phyloP scores from a whole-genome alignment of 64 coral and sea anemone species.

The Dendronephthya gigantea region DNA sequence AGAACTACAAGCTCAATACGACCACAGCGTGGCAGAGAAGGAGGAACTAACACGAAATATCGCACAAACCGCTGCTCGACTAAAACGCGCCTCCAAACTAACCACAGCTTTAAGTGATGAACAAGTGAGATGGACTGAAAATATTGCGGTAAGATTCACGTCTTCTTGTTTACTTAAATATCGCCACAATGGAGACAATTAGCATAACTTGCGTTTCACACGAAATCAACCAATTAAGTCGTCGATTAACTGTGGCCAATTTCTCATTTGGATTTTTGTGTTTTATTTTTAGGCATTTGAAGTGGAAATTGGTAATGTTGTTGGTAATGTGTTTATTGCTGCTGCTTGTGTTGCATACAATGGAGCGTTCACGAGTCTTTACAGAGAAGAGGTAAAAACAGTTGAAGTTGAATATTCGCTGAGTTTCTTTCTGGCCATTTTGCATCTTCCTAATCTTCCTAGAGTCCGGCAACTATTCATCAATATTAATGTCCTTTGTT shows the following conservation, averaged over 20 bases:
- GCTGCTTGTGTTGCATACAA: constrained; percentile 95
- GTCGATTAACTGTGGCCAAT: background rate
- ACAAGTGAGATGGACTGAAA: constrained; percentile 87
- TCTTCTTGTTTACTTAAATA: too few species aligned
- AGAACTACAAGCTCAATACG: constrained; percentile 78
- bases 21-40: constrained; percentile 87
- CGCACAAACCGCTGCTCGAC: constrained; percentile 76
- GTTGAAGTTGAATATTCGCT: background rate
- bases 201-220: too few species aligned
- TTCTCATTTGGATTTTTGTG: background rate
- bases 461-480: too few species aligned
- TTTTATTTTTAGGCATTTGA: constrained; percentile 63
- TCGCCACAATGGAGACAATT: too few species aligned
- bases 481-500: too few species aligned
- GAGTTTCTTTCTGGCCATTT: too few species aligned
- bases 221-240: too few species aligned
- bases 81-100: constrained; percentile 88
- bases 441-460: too few species aligned
- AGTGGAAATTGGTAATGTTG: constrained; percentile 92
- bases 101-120: constrained; percentile 89
- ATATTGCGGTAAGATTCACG: constrained; percentile 58
- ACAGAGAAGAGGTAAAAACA: constrained; percentile 83
- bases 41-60: constrained; percentile 93
- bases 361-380: constrained; percentile 85
- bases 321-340: constrained; percentile 91